Evolutionary conservation across 2,797 vertebrate species (phyloP), one percentile per base, ranked within the genome.

Genomic region (Cuculus canorus): DNA sequence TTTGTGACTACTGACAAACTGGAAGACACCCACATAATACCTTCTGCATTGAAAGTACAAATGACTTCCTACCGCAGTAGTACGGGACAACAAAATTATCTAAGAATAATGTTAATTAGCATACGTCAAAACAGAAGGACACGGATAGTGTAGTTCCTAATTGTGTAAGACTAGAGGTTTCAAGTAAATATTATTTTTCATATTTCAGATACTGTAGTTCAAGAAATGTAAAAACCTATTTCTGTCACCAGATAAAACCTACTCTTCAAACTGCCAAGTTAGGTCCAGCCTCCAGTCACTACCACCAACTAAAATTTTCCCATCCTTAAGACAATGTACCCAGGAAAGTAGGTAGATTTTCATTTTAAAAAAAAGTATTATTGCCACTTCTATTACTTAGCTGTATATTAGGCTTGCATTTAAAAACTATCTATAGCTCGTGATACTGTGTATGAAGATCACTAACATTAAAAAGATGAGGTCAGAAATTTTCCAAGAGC

Each of bases 1-100:
- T 91, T 86, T 94, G 92, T 93, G 88, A 88, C 81, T 93, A 22
- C 88, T 73, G 82, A 78, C 78, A 89, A 81, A 91, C 85, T 94
- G 86, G 78, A 91, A 84, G 78, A 87, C 95, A 77, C 82, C 93
- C 91, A 91, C 91, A 39, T n/a, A 86, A 77, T 73, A 60, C 78
- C 78, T 93, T 88, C 87, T 88, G 92, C 90, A 60, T 25, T 35
- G 53, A 68, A 82, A 86, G 92, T 61, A 81, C 85, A 68, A 86
- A 56, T 16, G n/a, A 86, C 65, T 86, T 94, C 90, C 90, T 83
- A 52, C 64, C 16, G 60, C 69, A 81, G 9, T 27, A 73, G 69
- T 33, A 69, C 61, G 73, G 85, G 85, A 69, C 82, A 89, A 81
- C 86, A 87, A 43, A 61, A 84, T 81, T 43, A 57, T 54, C 78